A percentile compares a stretch with the other conserved stretches of the same genome.
phyloP scores from a whole-genome alignment of 2,797 vertebrate genomes.

The Lateolabrax maculatus region DNA sequence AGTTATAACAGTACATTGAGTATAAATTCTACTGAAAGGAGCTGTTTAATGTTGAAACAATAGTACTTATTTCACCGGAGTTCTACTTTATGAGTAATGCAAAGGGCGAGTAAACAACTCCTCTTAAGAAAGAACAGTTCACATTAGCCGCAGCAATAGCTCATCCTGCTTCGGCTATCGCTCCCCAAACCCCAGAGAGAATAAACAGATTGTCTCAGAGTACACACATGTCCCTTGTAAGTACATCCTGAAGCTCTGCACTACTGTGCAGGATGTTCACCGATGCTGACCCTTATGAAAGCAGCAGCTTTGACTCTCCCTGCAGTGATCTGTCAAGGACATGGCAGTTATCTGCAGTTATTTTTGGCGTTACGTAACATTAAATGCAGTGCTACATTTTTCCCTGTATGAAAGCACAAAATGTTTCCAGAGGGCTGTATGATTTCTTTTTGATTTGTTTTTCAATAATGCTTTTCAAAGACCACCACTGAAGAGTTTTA shows the following conservation, averaged over 20 bases:
- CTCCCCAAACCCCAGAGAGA: conserved; percentile 53
- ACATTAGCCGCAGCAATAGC: conserved; percentile 34
- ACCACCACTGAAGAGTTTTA: conserved; percentile 10
- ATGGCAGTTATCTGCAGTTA: conserved; percentile 10
- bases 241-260: conserved; percentile 27
- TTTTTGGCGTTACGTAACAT: conserved; percentile 24
- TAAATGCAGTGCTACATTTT: conserved; percentile 3
- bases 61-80: conserved; percentile 1
- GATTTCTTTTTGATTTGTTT: conserved; percentile 14
- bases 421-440: conserved; percentile 8
- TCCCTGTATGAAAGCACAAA: neutral
- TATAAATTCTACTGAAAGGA: neutral
- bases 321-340: conserved; percentile 45
- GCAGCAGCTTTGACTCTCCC: conserved; percentile 23
- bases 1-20: conserved; percentile 2
- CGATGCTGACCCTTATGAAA: conserved; percentile 17
- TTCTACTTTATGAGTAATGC: conserved; percentile 24
- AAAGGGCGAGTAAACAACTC: conserved; percentile 45
- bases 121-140: conserved; percentile 38
- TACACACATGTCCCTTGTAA: conserved; percentile 40
- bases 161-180: conserved; percentile 16
- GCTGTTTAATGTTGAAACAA: conserved; percentile 13
- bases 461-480: conserved; percentile 8
- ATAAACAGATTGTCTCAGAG: conserved; percentile 62
- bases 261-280: conserved; percentile 24